Conservation (phyloP, 2,888 invertebrate species). For the Adela reaumurella region DNA sequence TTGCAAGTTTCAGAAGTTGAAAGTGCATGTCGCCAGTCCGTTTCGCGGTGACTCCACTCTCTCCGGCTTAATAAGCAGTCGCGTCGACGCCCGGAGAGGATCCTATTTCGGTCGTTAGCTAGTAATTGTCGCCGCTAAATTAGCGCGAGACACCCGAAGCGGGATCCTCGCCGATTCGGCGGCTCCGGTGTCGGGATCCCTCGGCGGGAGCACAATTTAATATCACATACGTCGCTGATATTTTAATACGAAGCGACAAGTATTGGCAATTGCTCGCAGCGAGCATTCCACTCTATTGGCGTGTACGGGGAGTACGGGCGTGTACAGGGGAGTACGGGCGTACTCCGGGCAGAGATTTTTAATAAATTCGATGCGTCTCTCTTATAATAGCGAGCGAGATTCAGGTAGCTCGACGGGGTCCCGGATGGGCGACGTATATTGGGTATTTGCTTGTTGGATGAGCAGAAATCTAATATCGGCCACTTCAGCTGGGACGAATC, state of each 20-base stretch:
- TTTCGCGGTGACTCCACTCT: too few relatives aligned
- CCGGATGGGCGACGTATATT: too few relatives aligned
- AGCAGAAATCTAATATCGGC: too few relatives aligned
- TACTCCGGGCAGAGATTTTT: background rate
- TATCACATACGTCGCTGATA: too few relatives aligned
- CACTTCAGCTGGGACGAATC: too few relatives aligned
- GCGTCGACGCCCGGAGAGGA: slow-evolving; percentile 11
- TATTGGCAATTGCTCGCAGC: background rate
- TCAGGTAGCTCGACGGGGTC: too few relatives aligned
- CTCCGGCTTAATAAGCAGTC: slow-evolving; percentile 33
- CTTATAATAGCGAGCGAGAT: background rate
- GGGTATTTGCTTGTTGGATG: too few relatives aligned
- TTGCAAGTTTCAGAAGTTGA: too few relatives aligned
- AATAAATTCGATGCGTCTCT: background rate
- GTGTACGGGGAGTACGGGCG: too few relatives aligned
- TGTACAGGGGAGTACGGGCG: too few relatives aligned
- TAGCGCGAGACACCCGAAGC: background rate
- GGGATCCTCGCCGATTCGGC: background rate
- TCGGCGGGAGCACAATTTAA: too few relatives aligned
- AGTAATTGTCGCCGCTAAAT: slow-evolving; percentile 29
- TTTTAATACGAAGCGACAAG: background rate
- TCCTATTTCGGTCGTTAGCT: slow-evolving; percentile 48
- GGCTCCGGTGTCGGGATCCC: background rate
- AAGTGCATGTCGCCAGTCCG: too few relatives aligned
- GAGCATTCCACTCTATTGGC: background rate